Base-by-base conservation (phyloP, 2,797 vertebrate species). In the Alca torda region DNA sequence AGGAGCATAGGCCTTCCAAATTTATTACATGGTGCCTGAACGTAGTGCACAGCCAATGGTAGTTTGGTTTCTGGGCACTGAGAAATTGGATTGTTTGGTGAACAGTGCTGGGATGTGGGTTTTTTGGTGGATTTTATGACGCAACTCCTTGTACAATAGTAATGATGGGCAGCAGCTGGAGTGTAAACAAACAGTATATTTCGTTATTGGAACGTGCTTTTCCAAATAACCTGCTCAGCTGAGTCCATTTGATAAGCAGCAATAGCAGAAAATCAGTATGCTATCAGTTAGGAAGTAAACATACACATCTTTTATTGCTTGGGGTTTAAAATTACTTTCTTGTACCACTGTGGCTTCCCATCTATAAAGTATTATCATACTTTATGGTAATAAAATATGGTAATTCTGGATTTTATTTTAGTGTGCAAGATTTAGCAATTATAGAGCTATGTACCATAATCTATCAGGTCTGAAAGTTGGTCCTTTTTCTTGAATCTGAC, bases 1-100 rank as follows among this genome's bases (percentile, higher is more conserved):
- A 48, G 68, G 20, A 82, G 28, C 20, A 15, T 8, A 45, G 23
- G 26, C 15, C 23, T 69, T 88, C 25, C 50, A 64, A 18, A 11
- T 45, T 4, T 85, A 28, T 89, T 59, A 39, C 10, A 10, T 21
- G 7, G 11, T 68, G 20, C 20, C 50, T 81, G 26, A 70, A 37
- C 1, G 1, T 26, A 84, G 5, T 4, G 15, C 31, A 43, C 6
- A 43, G 14, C 15, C 17, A 46, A 2, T 41, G 31, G 21, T 16
- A 33, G 39, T 60, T 80, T 0, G 0, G 1, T 68, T 76, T 87
- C 46, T 41, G 14, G 16, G 30, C 28, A 26, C 0, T 33, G 39
- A 70, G 7, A 64, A 35, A 37, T 73, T 46, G 20, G 6, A 25
- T 43, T 88, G 19, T 50, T 78, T 64, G 39, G 11, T 74, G 16